These are phyloP conservation scores for Heliconius erato DNA, from an alignment of 2,888 invertebrate genomes.

Conservation along the genomic window DNA sequence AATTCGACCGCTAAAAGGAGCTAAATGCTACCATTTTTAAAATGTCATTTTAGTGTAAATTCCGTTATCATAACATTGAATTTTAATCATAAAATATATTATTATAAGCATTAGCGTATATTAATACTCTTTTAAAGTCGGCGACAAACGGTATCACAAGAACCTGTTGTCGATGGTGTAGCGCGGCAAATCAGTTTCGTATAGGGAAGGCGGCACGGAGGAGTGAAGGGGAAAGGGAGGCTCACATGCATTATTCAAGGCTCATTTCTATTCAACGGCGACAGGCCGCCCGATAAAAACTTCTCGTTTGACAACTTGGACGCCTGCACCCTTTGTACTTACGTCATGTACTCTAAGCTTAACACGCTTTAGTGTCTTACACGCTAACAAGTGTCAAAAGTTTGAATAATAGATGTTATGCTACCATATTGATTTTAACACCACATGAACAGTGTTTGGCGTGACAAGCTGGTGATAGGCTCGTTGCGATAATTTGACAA, in stretches of 20 bases:
- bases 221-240: slow-evolving; percentile 59
- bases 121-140: slow-evolving; percentile 40
- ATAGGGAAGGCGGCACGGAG: slow-evolving; percentile 50
- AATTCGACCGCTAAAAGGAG: not conserved
- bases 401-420: slow-evolving; percentile 30
- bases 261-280: slow-evolving; percentile 85
- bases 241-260: slow-evolving; percentile 83
- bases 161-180: slow-evolving; percentile 56
- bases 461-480: not conserved
- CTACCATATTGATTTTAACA: slow-evolving; percentile 12
- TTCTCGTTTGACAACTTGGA: slow-evolving; percentile 84
- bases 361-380: slow-evolving; percentile 60
- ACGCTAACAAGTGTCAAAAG: slow-evolving; percentile 62
- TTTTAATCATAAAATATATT: slow-evolving; percentile 28
- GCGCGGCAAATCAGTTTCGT: slow-evolving; percentile 74
- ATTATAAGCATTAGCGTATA: slow-evolving; percentile 20
- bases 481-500: not conserved
- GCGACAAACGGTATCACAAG: slow-evolving; percentile 55
- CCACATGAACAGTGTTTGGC: not conserved
- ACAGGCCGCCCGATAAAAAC: slow-evolving; percentile 84
- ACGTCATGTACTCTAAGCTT: slow-evolving; percentile 72
- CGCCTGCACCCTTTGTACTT: slow-evolving; percentile 84
- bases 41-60: slow-evolving; percentile 21
- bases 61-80: slow-evolving; percentile 25
- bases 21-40: slow-evolving; percentile 1